These are phyloP conservation scores for Orchestia grillus DNA, from an alignment of 1,140 invertebrate species.

Conservation along the genomic window DNA sequence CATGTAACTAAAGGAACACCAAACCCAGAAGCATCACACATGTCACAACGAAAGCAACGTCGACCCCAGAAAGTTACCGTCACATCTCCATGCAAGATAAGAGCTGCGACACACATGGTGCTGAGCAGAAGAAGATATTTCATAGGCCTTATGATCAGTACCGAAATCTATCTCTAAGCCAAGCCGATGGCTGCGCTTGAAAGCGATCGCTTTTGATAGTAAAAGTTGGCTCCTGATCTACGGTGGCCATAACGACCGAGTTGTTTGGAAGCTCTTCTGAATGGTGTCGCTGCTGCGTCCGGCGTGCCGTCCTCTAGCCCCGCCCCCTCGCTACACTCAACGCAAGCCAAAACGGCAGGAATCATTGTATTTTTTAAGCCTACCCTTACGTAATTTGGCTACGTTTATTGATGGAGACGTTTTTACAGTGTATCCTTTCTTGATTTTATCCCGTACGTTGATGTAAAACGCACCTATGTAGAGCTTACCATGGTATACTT, in stretches of 20 bases:
- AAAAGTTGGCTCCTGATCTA: constrained; percentile 50
- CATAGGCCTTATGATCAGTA: constrained; percentile 36
- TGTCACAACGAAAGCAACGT: background rate
- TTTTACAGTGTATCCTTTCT: background rate
- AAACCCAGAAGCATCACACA: background rate
- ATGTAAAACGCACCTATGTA: too few relatives aligned
- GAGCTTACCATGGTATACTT: too few relatives aligned
- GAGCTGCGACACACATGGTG: background rate
- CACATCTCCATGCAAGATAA: constrained; percentile 1
- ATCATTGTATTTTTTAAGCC: background rate
- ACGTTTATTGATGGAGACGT: background rate
- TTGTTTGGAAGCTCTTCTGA: constrained; percentile 52
- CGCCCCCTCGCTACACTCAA: background rate
- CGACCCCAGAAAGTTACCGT: background rate
- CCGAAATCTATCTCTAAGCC: constrained; percentile 52
- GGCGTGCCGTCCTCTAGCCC: background rate
- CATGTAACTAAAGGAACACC: background rate
- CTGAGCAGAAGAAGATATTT: constrained; percentile 7
- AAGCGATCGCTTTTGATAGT: constrained; percentile 51
- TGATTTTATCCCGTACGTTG: too few relatives aligned
- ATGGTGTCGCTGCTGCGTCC: background rate
- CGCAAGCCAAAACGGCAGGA: background rate
- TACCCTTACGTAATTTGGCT: background rate
- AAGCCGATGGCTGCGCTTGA: constrained; percentile 49
- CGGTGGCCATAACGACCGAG: constrained; percentile 34